Percentiles rank a stretch among this genome's conserved stretches.
phyloP scores from a whole-genome alignment of 2,888 invertebrate species.

The Acleris holmiana region DNA sequence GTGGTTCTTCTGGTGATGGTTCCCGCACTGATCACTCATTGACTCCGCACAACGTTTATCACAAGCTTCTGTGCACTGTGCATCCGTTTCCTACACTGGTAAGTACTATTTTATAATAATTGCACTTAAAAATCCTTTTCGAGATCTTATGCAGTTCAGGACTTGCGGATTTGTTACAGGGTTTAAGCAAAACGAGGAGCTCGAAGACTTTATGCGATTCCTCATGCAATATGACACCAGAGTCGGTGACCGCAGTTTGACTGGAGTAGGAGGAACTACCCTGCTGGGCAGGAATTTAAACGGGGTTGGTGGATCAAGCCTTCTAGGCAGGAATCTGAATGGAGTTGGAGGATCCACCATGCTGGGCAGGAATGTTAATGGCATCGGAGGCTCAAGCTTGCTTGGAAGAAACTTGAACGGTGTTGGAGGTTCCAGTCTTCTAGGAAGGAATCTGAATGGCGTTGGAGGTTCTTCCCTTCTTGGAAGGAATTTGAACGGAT shows the following conservation, averaged over 20 bases:
- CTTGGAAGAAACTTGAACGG: slow-evolving; percentile 39
- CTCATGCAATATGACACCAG: slow-evolving; percentile 60
- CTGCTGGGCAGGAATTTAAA: slow-evolving; percentile 54
- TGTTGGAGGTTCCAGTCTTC: slow-evolving; percentile 34
- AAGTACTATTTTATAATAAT: slow-evolving; percentile 40
- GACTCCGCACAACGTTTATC: slow-evolving; percentile 42
- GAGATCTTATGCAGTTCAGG: slow-evolving; percentile 15
- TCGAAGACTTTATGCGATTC: slow-evolving; percentile 65
- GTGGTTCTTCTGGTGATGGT: slow-evolving; percentile 42
- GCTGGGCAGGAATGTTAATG: slow-evolving; percentile 55
- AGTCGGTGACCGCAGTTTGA: slow-evolving; percentile 51
- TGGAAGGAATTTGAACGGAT: slow-evolving; percentile 40
- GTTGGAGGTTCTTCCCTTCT: slow-evolving; percentile 56
- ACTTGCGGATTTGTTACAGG: slow-evolving; percentile 62
- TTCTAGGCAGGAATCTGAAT: slow-evolving; percentile 46
- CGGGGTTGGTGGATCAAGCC: slow-evolving; percentile 52
- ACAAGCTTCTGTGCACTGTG: slow-evolving; percentile 42
- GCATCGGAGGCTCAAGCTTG: slow-evolving; percentile 38
- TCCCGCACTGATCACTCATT: slow-evolving; percentile 43
- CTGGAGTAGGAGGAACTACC: slow-evolving; percentile 24
- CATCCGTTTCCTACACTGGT: slow-evolving; percentile 40
- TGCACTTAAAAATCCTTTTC: slow-evolving; percentile 30
- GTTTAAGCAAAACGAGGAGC: slow-evolving; percentile 62
- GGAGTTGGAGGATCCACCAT: slow-evolving; percentile 50
- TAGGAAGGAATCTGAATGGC: slow-evolving; percentile 39